Evolutionary conservation across 2,888 invertebrate genomes (phyloP), one percentile per base, ranked within the genome.

Genomic region (Sinopyrophorus schimmeli): DNA sequence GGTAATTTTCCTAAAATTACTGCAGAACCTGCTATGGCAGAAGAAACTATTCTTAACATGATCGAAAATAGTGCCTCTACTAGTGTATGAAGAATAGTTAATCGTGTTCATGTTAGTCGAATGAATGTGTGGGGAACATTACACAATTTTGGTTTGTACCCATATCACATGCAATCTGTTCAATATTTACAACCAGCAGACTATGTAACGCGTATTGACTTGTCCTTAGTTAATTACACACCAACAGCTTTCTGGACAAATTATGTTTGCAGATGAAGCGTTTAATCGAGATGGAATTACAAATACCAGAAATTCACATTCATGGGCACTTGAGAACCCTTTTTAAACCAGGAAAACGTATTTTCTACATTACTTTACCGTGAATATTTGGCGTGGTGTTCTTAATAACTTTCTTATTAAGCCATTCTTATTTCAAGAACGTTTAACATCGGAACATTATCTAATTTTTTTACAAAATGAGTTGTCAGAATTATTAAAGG

Each of bases 301-400:
- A 10, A 32, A 16, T 17, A 32, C 18, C 1, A 3, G 10, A 3
- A 17, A 17, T 32, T 18, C 5, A 18, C 32, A 32, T 17, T 2
- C 7, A 17, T 17, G 32, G 7, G 9, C 18, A 18, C 18, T 9
- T 5, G 9, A 32, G n/a, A 32, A 32, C 18, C 32, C 17, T 3
- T 18, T 18, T 32, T n/a, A 17, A n/a, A 17, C 10, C 2, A 15
- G n/a, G n/a, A 18, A 32, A 17, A 18, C 9, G 3, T 9, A 32
- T 10, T 32, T 32, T 32, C 32, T 18, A 32, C 32, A 32, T 9
- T 2, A 9, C 3, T 23, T 23, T 23, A 9, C 23, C 9, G 5
- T 23, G n/a, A n/a, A n/a, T n/a, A n/a, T n/a, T n/a, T n/a, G 30
- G 30, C 15, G 30, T 30, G 14, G 35, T 23, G 23, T 35, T 5